These are phyloP conservation scores for Notothenia coriiceps DNA, from an alignment of 2,113 vertebrate genomes.

Conservation along the genomic window DNA sequence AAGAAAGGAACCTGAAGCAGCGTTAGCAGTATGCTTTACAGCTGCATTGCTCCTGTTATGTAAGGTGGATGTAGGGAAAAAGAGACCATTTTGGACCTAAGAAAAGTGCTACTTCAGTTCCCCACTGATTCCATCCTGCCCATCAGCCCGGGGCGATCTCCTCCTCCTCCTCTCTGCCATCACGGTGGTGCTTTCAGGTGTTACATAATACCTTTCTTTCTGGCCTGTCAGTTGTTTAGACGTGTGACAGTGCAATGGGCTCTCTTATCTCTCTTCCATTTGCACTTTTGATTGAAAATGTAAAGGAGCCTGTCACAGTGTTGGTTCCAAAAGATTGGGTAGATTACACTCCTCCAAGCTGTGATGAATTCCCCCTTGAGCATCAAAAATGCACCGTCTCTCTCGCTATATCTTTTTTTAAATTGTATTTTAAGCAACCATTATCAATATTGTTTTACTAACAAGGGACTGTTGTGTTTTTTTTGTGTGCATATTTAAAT, in stretches of 20 bases:
- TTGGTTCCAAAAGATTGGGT: conserved; percentile 12
- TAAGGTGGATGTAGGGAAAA: conserved; percentile 35
- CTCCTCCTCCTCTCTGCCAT: conserved; percentile 25
- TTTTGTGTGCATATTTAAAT: no score
- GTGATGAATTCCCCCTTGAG: conserved; percentile 1
- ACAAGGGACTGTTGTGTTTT: not conserved
- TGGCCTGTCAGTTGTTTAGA: conserved; percentile 42
- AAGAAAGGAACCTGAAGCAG: conserved; percentile 22
- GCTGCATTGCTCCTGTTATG: conserved; percentile 40
- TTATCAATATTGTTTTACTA: conserved; percentile 1
- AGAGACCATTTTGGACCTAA: conserved; percentile 9
- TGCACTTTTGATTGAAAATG: conserved; percentile 46
- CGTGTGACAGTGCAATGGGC: conserved; percentile 4
- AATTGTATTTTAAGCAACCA: not conserved
- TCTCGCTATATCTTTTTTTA: not conserved
- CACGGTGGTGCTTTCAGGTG: conserved; percentile 23
- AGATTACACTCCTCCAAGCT: conserved; percentile 6
- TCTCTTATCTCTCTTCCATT: conserved; percentile 21
- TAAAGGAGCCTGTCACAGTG: conserved; percentile 14
- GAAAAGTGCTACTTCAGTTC: conserved; percentile 31
- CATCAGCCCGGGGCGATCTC: conserved; percentile 32
- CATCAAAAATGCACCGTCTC: not conserved
- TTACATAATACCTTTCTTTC: conserved; percentile 53
- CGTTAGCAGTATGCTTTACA: conserved; percentile 10
- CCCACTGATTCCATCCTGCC: conserved; percentile 27